Evolutionary conservation across 2,888 invertebrate species (phyloP).

Genomic region (Melanostoma scalare): DNA sequence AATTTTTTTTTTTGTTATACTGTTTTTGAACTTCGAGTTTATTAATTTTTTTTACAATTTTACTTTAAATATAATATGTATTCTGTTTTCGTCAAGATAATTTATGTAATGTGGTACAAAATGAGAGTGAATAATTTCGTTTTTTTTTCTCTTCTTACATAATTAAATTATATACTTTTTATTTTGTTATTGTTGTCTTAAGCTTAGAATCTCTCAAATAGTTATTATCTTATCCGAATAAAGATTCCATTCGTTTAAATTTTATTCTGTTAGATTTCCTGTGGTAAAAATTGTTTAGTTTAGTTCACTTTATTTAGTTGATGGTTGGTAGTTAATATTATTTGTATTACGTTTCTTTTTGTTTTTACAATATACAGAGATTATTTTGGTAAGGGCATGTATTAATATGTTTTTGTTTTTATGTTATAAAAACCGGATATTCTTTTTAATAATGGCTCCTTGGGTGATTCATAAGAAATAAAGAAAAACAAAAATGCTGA

Average conservation of each 20-base stretch:
- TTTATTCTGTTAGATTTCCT: slow-evolving; percentile 75
- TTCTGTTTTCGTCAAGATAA: slow-evolving; percentile 41
- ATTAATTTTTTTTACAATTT: slow-evolving; percentile 57
- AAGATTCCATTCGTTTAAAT: slow-evolving; percentile 70
- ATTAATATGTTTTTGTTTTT: slow-evolving; percentile 36
- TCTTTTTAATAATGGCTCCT: slow-evolving; percentile 50
- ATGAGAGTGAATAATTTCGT: slow-evolving; percentile 61
- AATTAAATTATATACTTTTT: slow-evolving; percentile 36
- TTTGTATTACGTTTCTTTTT: slow-evolving; percentile 18
- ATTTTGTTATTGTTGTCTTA: slow-evolving; percentile 60
- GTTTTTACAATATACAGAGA: slow-evolving; percentile 67
- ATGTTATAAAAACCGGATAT: slow-evolving; percentile 54
- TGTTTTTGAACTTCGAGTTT: slow-evolving; percentile 68
- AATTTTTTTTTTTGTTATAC: slow-evolving; percentile 37
- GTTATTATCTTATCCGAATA: slow-evolving; percentile 42
- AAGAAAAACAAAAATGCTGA: slow-evolving; percentile 27
- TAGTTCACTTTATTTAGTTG: slow-evolving; percentile 59
- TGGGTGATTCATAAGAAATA: slow-evolving; percentile 44
- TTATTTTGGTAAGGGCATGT: slow-evolving; percentile 43
- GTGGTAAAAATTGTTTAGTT: slow-evolving; percentile 76
- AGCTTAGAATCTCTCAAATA: slow-evolving; percentile 48
- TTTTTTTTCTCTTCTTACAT: slow-evolving; percentile 33
- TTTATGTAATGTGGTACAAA: slow-evolving; percentile 66
- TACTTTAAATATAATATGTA: slow-evolving; percentile 38
- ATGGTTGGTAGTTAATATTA: slow-evolving; percentile 47